phyloP scores from a whole-genome alignment of 1,140 invertebrate genomes.

The Drosophila erecta region DNA sequence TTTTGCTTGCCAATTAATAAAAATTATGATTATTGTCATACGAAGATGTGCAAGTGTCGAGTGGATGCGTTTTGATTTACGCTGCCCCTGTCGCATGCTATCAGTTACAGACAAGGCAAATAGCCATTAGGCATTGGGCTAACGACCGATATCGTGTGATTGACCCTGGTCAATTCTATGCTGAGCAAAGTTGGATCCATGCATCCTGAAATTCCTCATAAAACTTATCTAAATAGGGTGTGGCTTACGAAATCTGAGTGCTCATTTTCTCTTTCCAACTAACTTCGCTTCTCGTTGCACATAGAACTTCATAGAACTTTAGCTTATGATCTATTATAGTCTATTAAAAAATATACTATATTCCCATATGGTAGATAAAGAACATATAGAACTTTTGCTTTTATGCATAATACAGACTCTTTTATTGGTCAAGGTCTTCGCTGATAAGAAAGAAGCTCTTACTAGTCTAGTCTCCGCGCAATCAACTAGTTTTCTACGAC shows the following conservation, averaged over 20 bases:
- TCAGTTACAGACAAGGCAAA: constrained; percentile 42
- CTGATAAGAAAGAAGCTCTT: constrained; percentile 26
- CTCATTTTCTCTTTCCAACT: neutral
- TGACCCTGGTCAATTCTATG: constrained; percentile 13
- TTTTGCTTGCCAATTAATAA: constrained; percentile 47
- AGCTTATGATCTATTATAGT: constrained; percentile 9
- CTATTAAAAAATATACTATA: too few relatives aligned
- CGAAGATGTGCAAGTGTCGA: constrained; percentile 15
- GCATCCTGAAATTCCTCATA: neutral
- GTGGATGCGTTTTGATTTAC: constrained; percentile 48
- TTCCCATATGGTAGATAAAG: too few relatives aligned
- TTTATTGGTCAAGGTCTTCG: constrained; percentile 30
- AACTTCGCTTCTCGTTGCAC: neutral
- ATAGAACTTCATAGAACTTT: constrained; percentile 1
- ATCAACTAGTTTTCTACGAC: neutral
- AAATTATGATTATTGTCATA: constrained; percentile 54
- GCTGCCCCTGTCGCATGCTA: constrained; percentile 23
- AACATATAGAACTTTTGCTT: neutral
- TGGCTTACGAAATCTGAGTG: neutral
- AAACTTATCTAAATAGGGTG: neutral
- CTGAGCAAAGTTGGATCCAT: constrained; percentile 4
- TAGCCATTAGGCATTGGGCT: constrained; percentile 28
- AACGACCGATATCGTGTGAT: constrained; percentile 58
- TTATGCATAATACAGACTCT: neutral
- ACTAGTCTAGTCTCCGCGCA: constrained; percentile 5